These are phyloP conservation scores for human (Homo sapiens) DNA, from an alignment of 2,113 vertebrate species.

Conservation along the genomic window GRCh38 chrX:29549501-29550000, in stretches of 20 bases:
- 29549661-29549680: conserved; percentile 34
- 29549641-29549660: conserved; percentile 61
- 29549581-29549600: background rate
- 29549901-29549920: background rate
- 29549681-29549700: conserved; percentile 47
- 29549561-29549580: background rate
- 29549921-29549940: background rate
- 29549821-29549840: background rate
- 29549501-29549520: background rate
- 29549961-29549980: background rate
- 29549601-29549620: background rate
- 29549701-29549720: conserved; percentile 44
- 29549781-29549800: conserved; percentile 37
- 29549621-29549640: conserved; percentile 42
- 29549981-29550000: conserved; percentile 21
- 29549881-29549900: conserved; percentile 45
- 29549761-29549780: conserved; percentile 50
- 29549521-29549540: background rate
- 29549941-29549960: background rate
- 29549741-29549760: background rate
- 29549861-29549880: background rate
- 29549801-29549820: background rate
- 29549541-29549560: background rate
- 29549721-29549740: conserved; percentile 19
- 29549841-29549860: background rate